Evolutionary conservation across 2,888 invertebrate genomes (phyloP).

Genomic region (Petrolisthes cinctipes): DNA sequence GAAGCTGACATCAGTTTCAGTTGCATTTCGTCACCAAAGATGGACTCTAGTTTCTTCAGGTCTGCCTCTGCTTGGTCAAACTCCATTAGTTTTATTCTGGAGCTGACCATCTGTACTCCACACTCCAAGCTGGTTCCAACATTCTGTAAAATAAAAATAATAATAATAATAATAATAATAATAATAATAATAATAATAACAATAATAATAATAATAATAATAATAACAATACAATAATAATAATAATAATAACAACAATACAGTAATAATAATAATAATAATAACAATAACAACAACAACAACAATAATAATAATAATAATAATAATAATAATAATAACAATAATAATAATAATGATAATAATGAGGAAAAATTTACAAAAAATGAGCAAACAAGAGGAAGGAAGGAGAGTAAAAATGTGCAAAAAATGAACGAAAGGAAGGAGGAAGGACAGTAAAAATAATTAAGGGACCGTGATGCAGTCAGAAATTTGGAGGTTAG

Average conservation of each 20-base stretch:
- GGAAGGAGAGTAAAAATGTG: background rate
- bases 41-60: conserved; percentile 21
- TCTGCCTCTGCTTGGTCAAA: conserved; percentile 30
- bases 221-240: background rate
- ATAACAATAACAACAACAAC: background rate
- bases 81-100: conserved; percentile 42
- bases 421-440: background rate
- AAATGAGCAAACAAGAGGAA: background rate
- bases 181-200: background rate
- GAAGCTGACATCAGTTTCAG: conserved; percentile 38
- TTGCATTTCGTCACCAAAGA: conserved; percentile 20
- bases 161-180: conserved; percentile 13
- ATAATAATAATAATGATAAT: no score
- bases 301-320: background rate
- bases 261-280: background rate
- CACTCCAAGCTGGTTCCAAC: conserved; percentile 39
- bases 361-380: no score
- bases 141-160: conserved; percentile 6
- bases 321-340: no score
- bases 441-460: no score
- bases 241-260: background rate
- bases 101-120: conserved; percentile 42
- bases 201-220: background rate
- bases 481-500: no score
- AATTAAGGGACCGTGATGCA: no score